Percentiles rank a stretch among this genome's conserved stretches.
Conservation (phyloP, 2,888 invertebrate species). For the Pammene fasciana region DNA sequence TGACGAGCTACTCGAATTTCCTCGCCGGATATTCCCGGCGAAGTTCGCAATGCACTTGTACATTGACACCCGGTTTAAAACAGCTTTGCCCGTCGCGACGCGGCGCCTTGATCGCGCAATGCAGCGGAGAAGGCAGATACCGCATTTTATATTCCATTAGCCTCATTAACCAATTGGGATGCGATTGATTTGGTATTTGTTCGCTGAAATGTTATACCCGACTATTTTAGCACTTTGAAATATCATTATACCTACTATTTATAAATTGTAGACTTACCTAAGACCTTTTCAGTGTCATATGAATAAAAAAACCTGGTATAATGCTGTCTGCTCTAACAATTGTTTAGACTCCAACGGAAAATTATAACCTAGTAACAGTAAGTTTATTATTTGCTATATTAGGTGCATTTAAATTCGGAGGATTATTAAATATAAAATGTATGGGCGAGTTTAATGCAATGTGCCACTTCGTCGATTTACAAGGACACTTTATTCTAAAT, state of each 20-base stretch:
- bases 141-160: constrained; percentile 19
- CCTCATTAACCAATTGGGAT: not conserved
- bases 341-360: too few species aligned
- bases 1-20: constrained; percentile 64
- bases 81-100: constrained; percentile 41
- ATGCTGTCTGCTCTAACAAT: too few species aligned
- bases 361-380: too few species aligned
- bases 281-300: too few species aligned
- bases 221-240: not conserved
- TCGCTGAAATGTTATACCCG: not conserved
- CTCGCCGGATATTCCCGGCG: constrained; percentile 61
- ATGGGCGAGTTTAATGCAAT: too few species aligned
- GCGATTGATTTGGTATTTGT: constrained; percentile 5
- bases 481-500: too few species aligned
- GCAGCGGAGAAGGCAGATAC: constrained; percentile 16
- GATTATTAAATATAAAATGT: too few species aligned
- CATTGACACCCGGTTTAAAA: constrained; percentile 49
- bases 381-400: too few species aligned
- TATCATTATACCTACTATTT: not conserved
- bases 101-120: constrained; percentile 10
- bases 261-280: too few species aligned
- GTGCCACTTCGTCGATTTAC: too few species aligned
- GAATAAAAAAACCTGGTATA: too few species aligned
- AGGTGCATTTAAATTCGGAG: too few species aligned
- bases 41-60: constrained; percentile 56